phyloP scores from a whole-genome alignment of 2,113 vertebrate genomes.

The Laticauda laticaudata region DNA sequence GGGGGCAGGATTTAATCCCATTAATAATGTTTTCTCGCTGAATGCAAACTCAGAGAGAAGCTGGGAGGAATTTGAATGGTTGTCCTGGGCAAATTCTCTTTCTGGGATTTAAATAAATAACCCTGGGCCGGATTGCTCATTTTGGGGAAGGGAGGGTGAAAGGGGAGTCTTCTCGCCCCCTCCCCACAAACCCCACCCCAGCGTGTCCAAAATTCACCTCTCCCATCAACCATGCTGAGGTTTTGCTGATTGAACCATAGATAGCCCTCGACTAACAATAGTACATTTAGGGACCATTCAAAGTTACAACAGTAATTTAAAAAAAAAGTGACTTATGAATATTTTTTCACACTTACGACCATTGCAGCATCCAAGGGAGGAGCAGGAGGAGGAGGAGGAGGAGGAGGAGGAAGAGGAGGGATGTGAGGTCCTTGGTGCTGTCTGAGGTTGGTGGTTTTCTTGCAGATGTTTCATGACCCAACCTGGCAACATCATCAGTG shows the following conservation, averaged over 20 bases:
- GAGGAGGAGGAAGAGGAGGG: too few species aligned
- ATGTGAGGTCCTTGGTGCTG: too few species aligned
- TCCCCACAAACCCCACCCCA: background rate
- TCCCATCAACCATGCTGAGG: background rate
- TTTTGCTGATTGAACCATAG: background rate
- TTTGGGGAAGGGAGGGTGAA: background rate
- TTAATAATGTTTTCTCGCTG: background rate
- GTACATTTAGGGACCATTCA: too few species aligned
- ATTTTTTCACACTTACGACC: too few species aligned
- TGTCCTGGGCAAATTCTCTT: background rate
- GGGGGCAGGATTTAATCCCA: constrained; percentile 23
- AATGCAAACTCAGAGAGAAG: background rate
- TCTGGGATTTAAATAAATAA: background rate
- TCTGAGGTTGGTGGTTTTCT: too few species aligned
- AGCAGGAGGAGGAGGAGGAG: too few species aligned
- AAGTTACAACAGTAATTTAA: too few species aligned
- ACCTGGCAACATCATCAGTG: too few species aligned
- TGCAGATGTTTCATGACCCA: too few species aligned
- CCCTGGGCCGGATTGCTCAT: background rate
- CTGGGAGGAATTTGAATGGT: background rate
- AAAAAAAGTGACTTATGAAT: too few species aligned
- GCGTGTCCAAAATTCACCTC: background rate
- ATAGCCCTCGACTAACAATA: too few species aligned
- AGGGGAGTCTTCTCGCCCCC: background rate
- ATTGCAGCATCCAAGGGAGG: too few species aligned